These are phyloP conservation scores for Eupelmus urozonus DNA, from an alignment of 2,888 invertebrate genomes.

Conservation along the genomic window DNA sequence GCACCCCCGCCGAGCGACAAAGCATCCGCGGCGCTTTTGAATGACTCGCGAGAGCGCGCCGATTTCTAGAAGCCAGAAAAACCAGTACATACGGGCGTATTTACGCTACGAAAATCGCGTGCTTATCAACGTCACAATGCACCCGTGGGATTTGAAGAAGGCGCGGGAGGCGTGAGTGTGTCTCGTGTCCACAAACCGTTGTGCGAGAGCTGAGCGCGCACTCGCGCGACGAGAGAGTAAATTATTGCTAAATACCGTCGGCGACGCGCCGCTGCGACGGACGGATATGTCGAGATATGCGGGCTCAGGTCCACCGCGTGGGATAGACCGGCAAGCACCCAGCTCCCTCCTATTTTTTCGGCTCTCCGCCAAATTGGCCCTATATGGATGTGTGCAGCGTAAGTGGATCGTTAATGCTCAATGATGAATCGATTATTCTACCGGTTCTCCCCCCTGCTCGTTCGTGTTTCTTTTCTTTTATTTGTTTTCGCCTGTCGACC, in stretches of 20 bases:
- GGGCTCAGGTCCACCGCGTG: constrained; percentile 66
- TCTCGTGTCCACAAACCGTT: not conserved
- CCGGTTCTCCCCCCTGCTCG: not conserved
- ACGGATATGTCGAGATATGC: constrained; percentile 72
- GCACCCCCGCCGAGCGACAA: too few relatives aligned
- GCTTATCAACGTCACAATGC: constrained; percentile 67
- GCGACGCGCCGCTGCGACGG: constrained; percentile 47
- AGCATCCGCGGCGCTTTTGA: too few relatives aligned
- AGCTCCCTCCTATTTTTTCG: not conserved
- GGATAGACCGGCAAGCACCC: constrained; percentile 61
- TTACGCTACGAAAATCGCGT: constrained; percentile 35
- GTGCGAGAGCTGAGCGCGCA: not conserved
- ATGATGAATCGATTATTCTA: constrained; percentile 20
- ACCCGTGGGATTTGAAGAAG: constrained; percentile 68
- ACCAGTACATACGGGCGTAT: constrained; percentile 52
- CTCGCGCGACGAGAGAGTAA: constrained; percentile 58
- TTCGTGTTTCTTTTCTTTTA: not conserved
- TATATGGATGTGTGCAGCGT: not conserved
- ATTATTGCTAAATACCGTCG: constrained; percentile 68
- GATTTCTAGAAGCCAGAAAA: too few relatives aligned
- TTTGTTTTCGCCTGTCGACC: too few relatives aligned
- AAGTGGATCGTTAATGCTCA: not conserved
- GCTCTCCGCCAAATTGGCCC: constrained; percentile 33
- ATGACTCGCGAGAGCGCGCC: too few relatives aligned
- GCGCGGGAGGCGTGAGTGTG: constrained; percentile 14